These are phyloP conservation scores for Holacanthus passer DNA, from an alignment of 2,113 vertebrate species.

Conservation along the genomic window DNA sequence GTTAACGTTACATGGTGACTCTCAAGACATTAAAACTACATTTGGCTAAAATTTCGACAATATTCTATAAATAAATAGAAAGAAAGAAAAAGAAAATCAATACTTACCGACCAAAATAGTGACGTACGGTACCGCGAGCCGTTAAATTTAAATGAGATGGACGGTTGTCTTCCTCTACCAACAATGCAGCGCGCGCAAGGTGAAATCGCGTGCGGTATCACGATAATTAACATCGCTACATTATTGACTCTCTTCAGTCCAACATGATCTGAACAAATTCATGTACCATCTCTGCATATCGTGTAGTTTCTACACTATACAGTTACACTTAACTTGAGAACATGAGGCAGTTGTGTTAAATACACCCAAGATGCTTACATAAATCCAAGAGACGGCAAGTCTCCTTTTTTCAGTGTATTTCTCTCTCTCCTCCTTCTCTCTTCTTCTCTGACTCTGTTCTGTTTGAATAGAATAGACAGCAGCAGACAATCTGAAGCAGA, in stretches of 20 bases:
- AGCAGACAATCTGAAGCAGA: not conserved
- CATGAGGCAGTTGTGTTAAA: constrained; percentile 10
- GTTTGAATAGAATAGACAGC: not conserved
- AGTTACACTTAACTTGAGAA: not conserved
- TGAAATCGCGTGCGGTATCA: not conserved
- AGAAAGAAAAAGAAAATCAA: not conserved
- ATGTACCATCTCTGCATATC: constrained; percentile 1
- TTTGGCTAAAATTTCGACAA: too few species aligned
- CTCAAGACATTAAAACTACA: too few species aligned
- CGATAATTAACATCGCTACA: not conserved
- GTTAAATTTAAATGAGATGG: not conserved
- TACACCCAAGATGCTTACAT: not conserved
- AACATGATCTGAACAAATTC: constrained; percentile 20
- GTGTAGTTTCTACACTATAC: constrained; percentile 5
- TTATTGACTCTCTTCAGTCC: not conserved
- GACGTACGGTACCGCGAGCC: not conserved
- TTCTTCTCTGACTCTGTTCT: not conserved
- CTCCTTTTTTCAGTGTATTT: constrained; percentile 7
- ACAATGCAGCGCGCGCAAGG: not conserved
- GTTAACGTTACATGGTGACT: too few species aligned
- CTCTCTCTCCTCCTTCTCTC: not conserved
- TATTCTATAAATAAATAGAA: too few species aligned
- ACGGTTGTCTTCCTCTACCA: not conserved
- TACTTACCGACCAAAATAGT: not conserved
- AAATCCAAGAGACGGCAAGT: constrained; percentile 10